Evolutionary conservation across 1,140 invertebrate genomes (phyloP).

Genomic region (Daktulosphaira vitifoliae): DNA sequence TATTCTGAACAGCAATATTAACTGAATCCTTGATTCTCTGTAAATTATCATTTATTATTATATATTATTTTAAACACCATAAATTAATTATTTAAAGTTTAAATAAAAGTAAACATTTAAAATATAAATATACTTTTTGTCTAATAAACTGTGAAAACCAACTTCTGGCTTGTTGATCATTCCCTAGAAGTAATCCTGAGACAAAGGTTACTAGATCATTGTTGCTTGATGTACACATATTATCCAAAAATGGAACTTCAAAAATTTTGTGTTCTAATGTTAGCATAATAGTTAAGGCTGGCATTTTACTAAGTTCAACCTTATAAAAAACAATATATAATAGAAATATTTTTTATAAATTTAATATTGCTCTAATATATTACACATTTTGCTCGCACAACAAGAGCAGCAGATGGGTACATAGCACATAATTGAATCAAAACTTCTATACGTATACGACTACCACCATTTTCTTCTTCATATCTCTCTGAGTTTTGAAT

Average conservation of each 20-base stretch:
- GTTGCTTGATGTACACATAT: conserved; percentile 15
- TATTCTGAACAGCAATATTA: conserved; percentile 56
- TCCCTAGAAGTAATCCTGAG: conserved; percentile 80
- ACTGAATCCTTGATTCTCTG: conserved; percentile 62
- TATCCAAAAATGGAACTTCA: conserved; percentile 15
- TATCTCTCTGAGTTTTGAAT: conserved; percentile 81
- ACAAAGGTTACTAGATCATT: conserved; percentile 70
- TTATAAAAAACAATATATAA: conserved; percentile 36
- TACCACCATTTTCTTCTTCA: conserved; percentile 66
- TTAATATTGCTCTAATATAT: conserved; percentile 23
- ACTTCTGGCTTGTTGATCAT: conserved; percentile 75
- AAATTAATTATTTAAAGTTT: background rate
- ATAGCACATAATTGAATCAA: conserved; percentile 76
- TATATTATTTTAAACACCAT: background rate
- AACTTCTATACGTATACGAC: conserved; percentile 60
- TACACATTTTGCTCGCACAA: conserved; percentile 70
- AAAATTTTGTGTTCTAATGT: conserved; percentile 49
- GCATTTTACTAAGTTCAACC: conserved; percentile 79
- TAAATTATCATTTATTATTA: conserved; percentile 35
- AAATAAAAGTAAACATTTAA: background rate
- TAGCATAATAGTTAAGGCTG: conserved; percentile 70
- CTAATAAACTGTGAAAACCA: conserved; percentile 90
- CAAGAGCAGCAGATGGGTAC: conserved; percentile 76
- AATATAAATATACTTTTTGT: conserved; percentile 59
- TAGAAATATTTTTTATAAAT: background rate